A percentile compares a stretch with the other conserved stretches of the same genome.
These are phyloP conservation scores for Torymus texanus DNA, from an alignment of 2,888 invertebrate genomes.

Conservation along the genomic window DNA sequence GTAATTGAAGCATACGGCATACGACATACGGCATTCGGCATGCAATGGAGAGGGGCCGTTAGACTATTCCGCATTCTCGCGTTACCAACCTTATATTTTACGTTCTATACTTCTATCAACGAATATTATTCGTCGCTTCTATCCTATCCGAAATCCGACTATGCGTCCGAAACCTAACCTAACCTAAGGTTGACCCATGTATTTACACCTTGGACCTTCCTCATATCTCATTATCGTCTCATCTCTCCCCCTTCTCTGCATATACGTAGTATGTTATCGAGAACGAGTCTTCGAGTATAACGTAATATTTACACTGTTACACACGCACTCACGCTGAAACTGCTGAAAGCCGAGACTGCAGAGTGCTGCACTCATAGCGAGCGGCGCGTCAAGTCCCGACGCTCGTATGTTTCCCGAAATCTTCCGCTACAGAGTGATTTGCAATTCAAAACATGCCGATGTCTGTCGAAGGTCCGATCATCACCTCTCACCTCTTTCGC, in stretches of 20 bases:
- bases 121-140: too few species aligned
- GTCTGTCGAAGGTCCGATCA: not conserved
- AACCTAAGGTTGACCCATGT: conserved; percentile 1
- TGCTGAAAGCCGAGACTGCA: not conserved
- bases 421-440: not conserved
- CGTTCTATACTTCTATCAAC: too few species aligned
- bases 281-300: not conserved
- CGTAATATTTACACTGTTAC: conserved; percentile 23
- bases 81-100: too few species aligned
- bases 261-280: not conserved
- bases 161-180: not conserved
- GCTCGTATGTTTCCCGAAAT: not conserved
- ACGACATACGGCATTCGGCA: too few species aligned
- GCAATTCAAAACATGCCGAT: conserved; percentile 32
- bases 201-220: not conserved
- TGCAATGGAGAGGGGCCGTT: too few species aligned
- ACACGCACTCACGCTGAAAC: not conserved
- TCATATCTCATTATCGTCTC: too few species aligned
- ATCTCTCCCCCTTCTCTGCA: conserved; percentile 1
- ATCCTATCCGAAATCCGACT: too few species aligned
- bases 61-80: too few species aligned
- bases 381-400: too few species aligned
- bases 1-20: too few species aligned
- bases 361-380: too few species aligned
- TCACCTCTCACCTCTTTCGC: not conserved